Conservation (phyloP, 2,113 vertebrate genomes). For the Ctenomys sociabilis region DNA sequence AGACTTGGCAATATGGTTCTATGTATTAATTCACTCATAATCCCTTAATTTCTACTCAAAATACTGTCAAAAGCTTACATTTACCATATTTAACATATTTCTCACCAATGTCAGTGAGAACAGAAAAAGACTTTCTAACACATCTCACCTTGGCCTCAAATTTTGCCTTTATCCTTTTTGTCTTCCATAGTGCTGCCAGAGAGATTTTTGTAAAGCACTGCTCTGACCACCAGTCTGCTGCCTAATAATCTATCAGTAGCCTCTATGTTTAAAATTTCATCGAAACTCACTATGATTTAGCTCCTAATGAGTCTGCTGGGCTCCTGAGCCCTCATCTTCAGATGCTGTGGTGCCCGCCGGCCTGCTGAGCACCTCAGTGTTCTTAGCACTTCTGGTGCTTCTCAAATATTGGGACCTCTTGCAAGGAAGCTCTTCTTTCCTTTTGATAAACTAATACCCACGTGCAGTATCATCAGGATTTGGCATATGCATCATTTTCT, state of each 20-base stretch:
- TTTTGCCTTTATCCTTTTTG: background rate
- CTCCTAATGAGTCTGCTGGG: background rate
- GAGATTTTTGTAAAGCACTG: background rate
- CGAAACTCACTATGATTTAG: background rate
- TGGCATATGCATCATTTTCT: background rate
- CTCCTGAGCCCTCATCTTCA: background rate
- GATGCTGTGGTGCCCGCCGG: background rate
- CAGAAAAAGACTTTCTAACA: background rate
- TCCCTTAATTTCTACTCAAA: background rate
- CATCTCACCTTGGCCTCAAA: background rate
- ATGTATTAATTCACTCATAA: background rate
- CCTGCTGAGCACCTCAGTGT: background rate
- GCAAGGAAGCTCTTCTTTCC: background rate
- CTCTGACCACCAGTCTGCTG: background rate
- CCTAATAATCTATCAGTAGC: background rate
- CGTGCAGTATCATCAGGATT: background rate
- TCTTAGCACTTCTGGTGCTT: conserved; percentile 1
- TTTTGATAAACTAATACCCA: background rate
- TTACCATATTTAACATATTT: background rate
- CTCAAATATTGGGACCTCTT: background rate
- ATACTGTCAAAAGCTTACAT: background rate
- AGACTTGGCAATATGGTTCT: background rate
- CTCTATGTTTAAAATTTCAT: background rate
- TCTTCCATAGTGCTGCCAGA: background rate
- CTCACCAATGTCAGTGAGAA: background rate